These are phyloP conservation scores for Arvicola amphibius DNA, from an alignment of 2,797 vertebrate species.

Conservation along the genomic window DNA sequence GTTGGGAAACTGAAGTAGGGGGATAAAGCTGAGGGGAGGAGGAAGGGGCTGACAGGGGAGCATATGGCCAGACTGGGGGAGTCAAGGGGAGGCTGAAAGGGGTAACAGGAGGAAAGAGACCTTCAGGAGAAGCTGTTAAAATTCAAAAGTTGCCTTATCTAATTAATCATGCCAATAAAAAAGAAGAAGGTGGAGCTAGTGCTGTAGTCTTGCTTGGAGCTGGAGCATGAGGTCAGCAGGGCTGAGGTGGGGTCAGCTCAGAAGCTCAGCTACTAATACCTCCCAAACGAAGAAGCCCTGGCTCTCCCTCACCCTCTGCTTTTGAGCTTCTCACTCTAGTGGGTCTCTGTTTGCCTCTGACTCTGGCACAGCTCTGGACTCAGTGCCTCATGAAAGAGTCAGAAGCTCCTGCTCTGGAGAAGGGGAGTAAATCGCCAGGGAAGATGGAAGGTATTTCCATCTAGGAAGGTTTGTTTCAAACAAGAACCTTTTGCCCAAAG, in stretches of 20 bases:
- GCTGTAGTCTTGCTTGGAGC: fast-evolving
- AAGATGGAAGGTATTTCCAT: background rate
- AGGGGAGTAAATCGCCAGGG: background rate
- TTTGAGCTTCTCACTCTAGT: background rate
- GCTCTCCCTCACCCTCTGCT: background rate
- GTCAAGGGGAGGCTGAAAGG: background rate
- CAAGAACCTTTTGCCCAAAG: background rate
- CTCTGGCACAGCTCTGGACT: background rate
- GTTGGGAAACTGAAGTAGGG: background rate
- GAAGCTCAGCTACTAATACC: background rate
- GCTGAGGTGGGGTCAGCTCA: background rate
- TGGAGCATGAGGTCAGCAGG: background rate
- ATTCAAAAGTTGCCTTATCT: background rate
- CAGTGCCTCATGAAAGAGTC: background rate
- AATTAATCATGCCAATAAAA: background rate
- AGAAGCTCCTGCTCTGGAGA: background rate
- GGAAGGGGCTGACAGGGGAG: too few relatives aligned
- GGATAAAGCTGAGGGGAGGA: background rate
- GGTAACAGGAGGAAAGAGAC: background rate
- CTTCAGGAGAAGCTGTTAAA: background rate
- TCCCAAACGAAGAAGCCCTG: background rate
- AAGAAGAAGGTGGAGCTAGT: background rate
- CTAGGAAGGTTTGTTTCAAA: background rate
- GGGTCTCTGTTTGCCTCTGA: background rate
- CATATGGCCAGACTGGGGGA: background rate